These are phyloP conservation scores for Mythimna lalbum DNA, from an alignment of 2,888 invertebrate species.

Conservation along the genomic window DNA sequence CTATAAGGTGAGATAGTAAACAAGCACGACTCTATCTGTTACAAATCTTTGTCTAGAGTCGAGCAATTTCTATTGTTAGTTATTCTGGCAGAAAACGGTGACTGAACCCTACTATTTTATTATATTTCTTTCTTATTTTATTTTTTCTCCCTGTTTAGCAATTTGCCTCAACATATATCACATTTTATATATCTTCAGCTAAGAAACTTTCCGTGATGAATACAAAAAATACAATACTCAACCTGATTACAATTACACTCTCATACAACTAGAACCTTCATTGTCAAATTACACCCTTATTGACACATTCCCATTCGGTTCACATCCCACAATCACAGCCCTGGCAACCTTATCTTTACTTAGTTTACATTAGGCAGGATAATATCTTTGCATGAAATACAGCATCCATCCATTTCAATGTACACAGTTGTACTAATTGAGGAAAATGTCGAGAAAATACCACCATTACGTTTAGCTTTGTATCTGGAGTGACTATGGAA, in stretches of 20 bases:
- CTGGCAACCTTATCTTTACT: conserved; percentile 17
- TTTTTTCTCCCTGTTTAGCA: background rate
- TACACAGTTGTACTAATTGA: conserved; percentile 6
- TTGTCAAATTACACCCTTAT: conserved; percentile 8
- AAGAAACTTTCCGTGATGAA: background rate
- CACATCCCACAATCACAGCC: conserved; percentile 13
- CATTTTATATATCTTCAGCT: background rate
- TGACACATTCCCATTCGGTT: conserved; percentile 34
- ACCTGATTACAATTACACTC: conserved; percentile 23
- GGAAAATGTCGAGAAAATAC: background rate
- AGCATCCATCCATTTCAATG: background rate
- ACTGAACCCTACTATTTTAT: too few species aligned
- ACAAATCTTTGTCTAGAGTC: too few species aligned
- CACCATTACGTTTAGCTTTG: background rate
- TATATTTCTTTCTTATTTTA: background rate
- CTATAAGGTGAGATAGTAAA: too few species aligned
- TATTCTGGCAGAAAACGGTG: too few species aligned
- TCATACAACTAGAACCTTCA: conserved; percentile 12
- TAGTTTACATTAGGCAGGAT: background rate
- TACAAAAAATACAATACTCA: conserved; percentile 26
- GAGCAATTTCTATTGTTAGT: too few species aligned
- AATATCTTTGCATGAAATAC: background rate
- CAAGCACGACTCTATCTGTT: too few species aligned
- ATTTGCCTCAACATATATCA: background rate
- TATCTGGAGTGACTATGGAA: background rate